Base-by-base conservation (phyloP, 2,888 invertebrate species). In the Ferrisia virgata region DNA sequence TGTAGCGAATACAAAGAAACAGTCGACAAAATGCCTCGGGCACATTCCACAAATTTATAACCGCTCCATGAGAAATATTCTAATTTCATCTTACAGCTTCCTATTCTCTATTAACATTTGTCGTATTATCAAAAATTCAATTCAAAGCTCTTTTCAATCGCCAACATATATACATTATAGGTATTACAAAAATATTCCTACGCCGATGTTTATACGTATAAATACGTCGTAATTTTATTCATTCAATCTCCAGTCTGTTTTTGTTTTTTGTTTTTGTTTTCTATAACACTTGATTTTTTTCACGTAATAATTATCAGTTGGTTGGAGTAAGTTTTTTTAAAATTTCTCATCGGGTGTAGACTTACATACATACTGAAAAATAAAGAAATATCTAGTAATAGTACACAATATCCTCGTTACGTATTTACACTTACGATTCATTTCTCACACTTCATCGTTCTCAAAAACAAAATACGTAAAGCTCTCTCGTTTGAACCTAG, bases 1-100 rank as follows among this genome's bases (percentile, higher is more conserved):
- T 76, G 72, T 76, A 76, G 72, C 72, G 36, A 76, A 76, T 76
- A 76, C 72, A 76, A 76, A 76, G 72, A 76, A 76, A 76, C 72
- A 76, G 72, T 76, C 72, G 72, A 76, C 72, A n/a, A 36, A 76
- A 36, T 18, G 72, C 72, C 36, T 18, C 72, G 1, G 36, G 72
- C 72, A 18, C 72, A 76, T 76, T 76, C 72, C 72, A 76, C 72
- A 76, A 76, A 76, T 76, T 76, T 76, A 76, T 76, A 76, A 76
- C 72, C 72, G 72, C 72, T 36, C 18, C 72, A 76, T 76, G 72
- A 76, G 72, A 76, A 76, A 76, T 76, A 76, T 76, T 76, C 72
- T 76, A 76, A 76, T 76, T 76, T 76, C 72, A 36, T 76, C 36
- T 36, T 76, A 36, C 72, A 76, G 72, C 72, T 76, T 76, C 72